Evolutionary conservation across 2,113 vertebrate species (phyloP), one percentile per base, ranked within the genome.

Genomic region (Lepidothrix coronata): DNA sequence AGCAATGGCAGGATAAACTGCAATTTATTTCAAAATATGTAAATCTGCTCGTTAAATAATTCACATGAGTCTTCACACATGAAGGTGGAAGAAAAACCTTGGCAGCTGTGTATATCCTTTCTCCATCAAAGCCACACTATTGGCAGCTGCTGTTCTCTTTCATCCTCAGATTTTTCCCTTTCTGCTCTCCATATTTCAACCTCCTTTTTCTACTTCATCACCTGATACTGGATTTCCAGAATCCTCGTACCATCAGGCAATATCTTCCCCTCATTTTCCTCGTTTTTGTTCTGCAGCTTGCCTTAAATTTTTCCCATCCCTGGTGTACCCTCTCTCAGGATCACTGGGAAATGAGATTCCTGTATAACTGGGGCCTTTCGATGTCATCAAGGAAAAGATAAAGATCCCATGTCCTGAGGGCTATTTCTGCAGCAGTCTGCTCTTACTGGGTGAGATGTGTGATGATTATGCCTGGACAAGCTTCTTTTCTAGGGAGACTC

Each of bases 11-110:
- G 44, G 55, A 62, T 33, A 84, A 94, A 91, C 74, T 44, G 70
- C 33, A 75, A 94, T 84, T 81, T 92, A 84, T 84, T 93, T 93
- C 68, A 92, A 96, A 96, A 86, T 94, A 94, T 94, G 96, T 62
- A 91, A 95, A 95, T 95, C 62, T 0, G 0, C 24, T 91, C 49
- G 94, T 93, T 93, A 95, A 96, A 93, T 89, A 92, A 78, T 81
- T 93, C 85, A 88, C 52, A 57, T 75, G 57, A 81, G 86, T 94
- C 90, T 89, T 80, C 55, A 92, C 51, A 90, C n/a, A 84, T 65
- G 52, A 94, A 96, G 75, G 57, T 88, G 14, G 24, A 49, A 78
- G 83, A 76, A 63, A 82, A 7, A 1, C 2, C 62, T 79, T 91
- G 87, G 58, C 91, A 95, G 66, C 91, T 92, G 74, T 65, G 17